Evolutionary conservation across 2,797 vertebrate species (phyloP), one percentile per base, ranked within the genome.

Genomic region (Cossypha dichroa): DNA sequence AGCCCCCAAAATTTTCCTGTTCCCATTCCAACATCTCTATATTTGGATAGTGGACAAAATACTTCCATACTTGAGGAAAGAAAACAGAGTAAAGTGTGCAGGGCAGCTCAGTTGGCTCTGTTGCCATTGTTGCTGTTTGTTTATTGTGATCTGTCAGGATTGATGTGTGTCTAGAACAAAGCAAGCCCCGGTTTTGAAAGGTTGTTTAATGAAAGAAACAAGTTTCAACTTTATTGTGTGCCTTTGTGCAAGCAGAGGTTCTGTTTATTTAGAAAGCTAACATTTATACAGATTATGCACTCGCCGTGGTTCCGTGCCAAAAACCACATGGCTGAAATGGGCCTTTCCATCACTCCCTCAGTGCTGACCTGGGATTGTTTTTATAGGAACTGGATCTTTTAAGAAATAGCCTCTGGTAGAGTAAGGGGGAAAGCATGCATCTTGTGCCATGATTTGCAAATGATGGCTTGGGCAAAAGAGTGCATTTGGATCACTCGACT

Each of bases 251-350:
- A 95, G 41, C 87, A 96, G 96, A 95, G 95, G 96, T 94, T 97
- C 88, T 97, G 96, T 97, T 98, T 98, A 91, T 97, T 97, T 97
- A 97, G 95, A 97, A 97, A 98, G 85, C 92, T 97, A 98, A 97
- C 94, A 96, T 98, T 97, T 97, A 75, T 95, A 96, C 91, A 97
- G 97, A 97, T 98, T 96, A 97, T 94, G 95, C 87, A 85, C 76
- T 96, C 82, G 68, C 87, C 51, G n/a, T 75, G 95, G 49, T 79
- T 83, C 89, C 23, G 28, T 97, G 98, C 98, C 98, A 98, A 98
- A 97, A 97, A 87, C 82, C 84, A 98, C 97, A 98, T 9, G 41
- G 64, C 93, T 94, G 80, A 97, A 98, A 97, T 96, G 96, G 95
- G 97, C 87, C 93, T 96, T 97, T 98, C 97, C 95, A 85, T 95